Evolutionary conservation across 2,888 invertebrate genomes (phyloP).

Genomic region (Bembecia ichneumoniformis): DNA sequence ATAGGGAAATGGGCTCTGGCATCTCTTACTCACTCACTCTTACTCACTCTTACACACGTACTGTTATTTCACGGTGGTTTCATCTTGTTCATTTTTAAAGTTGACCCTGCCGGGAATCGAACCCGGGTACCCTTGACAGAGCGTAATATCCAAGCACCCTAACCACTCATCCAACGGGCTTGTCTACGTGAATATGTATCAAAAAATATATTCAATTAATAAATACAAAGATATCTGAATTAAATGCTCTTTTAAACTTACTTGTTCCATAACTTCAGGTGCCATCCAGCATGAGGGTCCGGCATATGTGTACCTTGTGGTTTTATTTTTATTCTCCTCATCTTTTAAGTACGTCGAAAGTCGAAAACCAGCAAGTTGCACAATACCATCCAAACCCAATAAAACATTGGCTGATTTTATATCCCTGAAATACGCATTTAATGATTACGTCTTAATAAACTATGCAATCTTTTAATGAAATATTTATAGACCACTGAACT

Average conservation of each 20-base stretch:
- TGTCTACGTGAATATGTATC: too few species aligned
- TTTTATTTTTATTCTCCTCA: slow-evolving; percentile 92
- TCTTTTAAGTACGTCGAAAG: slow-evolving; percentile 98
- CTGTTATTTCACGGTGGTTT: too few species aligned
- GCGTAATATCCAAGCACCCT: too few species aligned
- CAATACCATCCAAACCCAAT: slow-evolving; percentile 95
- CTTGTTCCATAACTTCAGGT: slow-evolving; percentile 99
- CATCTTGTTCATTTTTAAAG: too few species aligned
- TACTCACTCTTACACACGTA: too few species aligned
- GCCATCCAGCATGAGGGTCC: slow-evolving; percentile 99
- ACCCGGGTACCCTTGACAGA: too few species aligned
- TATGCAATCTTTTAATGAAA: background rate
- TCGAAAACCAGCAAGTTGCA: slow-evolving; percentile 99
- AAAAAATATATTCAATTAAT: too few species aligned
- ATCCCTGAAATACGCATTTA: slow-evolving; percentile 76
- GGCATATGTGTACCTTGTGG: slow-evolving; percentile 97
- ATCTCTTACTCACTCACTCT: too few species aligned
- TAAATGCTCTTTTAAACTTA: slow-evolving; percentile 34
- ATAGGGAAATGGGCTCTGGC: too few species aligned
- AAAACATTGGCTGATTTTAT: slow-evolving; percentile 98
- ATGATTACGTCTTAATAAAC: background rate
- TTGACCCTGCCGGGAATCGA: too few species aligned
- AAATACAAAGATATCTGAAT: too few species aligned
- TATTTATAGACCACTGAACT: background rate
- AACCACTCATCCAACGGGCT: too few species aligned